Evolutionary conservation across 2,888 invertebrate genomes (phyloP), one percentile per base, ranked within the genome.

Genomic region (Rhorus exstirpatorius): DNA sequence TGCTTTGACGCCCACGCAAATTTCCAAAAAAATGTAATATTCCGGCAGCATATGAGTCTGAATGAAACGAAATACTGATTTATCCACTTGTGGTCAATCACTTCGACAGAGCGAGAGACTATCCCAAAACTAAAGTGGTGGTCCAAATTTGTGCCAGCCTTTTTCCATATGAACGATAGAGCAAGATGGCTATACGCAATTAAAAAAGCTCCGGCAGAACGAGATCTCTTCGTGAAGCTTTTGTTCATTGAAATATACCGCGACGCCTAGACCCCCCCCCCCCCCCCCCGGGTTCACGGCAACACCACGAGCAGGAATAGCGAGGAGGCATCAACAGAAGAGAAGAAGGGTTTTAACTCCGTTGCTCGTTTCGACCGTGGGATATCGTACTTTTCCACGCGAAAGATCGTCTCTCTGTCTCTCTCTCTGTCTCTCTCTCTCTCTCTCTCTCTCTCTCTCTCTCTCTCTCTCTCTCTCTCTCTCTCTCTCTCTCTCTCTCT

Each of bases 371-470:
- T 79, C 67, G 71, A 67, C 63, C 51, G 49, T 67, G 67, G 71
- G 71, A 76, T 83, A 83, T 83, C 82, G 82, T 75, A 53, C 60
- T 53, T 61, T 67, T 76, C 60, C 82, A 83, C 71, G 71, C 71
- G 44, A 79, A 83, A 79, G 75, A 63, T 74, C 74, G 72, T 19
- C 31, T 46, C 21, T 58, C 72, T 60, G 51, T 63, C 31, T 51
- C 63, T 41, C 77, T 53, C 35, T 71, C 63, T 53, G 55, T 44
- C 44, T 55, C 63, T 19, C 26, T 10, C 49, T 35, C 55, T 38
- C 80, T 41, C 46, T 14, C 10, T 24, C 14, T 19, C 19, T 46
- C 31, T 70, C 44, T 12, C 41, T 41, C 60, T 70, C 51, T n/a
- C n/a, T n/a, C n/a, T n/a, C n/a, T n/a, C n/a, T n/a, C n/a, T n/a